Conservation (phyloP, 2,888 invertebrate species). For the Ormyrus thymus region DNA sequence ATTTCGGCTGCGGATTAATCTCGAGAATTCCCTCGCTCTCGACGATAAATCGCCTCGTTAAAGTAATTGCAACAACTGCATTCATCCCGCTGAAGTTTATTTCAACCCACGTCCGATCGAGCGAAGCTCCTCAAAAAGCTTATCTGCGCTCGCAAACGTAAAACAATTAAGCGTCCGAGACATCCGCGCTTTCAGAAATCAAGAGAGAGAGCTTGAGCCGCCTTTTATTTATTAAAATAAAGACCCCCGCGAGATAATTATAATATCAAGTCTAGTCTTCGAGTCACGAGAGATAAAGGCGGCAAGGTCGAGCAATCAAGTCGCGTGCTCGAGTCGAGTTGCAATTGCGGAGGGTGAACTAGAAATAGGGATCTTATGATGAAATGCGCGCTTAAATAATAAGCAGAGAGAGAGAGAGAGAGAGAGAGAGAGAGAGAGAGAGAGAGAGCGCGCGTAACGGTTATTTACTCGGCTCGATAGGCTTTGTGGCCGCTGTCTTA, state of each 20-base stretch:
- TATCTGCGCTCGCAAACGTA: background rate
- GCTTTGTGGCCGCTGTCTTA: background rate
- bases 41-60: too few relatives aligned
- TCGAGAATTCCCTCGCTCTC: too few relatives aligned
- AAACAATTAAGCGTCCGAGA: background rate
- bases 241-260: background rate
- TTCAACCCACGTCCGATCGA: too few relatives aligned
- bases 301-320: conserved; percentile 35
- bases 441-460: background rate
- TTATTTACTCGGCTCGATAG: conserved; percentile 12
- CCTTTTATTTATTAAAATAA: background rate
- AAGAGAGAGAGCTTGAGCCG: background rate
- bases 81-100: too few relatives aligned
- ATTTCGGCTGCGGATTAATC: too few relatives aligned
- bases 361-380: conserved; percentile 29
- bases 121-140: background rate
- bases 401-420: background rate
- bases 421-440: background rate
- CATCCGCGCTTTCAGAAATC: background rate
- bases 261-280: background rate
- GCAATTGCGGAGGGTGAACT: conserved; percentile 7
- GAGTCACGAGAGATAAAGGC: conserved; percentile 32
- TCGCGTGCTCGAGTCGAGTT: conserved; percentile 27
- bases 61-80: too few relatives aligned
- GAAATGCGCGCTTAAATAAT: conserved; percentile 23